A percentile compares a stretch with the other conserved stretches of the same genome.
Conservation (phyloP, 2,888 invertebrate genomes). For the Dryobotodes eremita region DNA sequence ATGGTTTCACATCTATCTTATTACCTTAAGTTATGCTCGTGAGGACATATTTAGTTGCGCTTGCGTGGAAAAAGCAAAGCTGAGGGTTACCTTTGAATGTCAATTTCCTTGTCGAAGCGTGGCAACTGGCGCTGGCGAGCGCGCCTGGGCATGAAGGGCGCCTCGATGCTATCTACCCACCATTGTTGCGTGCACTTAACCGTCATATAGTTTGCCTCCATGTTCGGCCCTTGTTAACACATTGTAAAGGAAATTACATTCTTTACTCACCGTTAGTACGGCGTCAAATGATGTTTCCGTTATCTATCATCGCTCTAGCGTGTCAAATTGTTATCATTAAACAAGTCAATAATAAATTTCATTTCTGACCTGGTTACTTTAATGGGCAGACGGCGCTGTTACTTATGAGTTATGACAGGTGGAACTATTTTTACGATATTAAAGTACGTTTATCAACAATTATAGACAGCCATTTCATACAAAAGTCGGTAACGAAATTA, state of each 20-base stretch:
- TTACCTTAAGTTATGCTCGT: constrained; percentile 29
- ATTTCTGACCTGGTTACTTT: constrained; percentile 66
- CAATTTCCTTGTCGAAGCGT: constrained; percentile 75
- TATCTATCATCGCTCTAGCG: constrained; percentile 86
- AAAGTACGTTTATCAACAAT: constrained; percentile 54
- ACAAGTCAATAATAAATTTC: constrained; percentile 79
- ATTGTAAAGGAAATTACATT: constrained; percentile 90
- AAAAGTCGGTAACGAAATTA: constrained; percentile 44
- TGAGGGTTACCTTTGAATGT: constrained; percentile 60
- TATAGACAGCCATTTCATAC: constrained; percentile 50
- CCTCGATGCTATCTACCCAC: constrained; percentile 86
- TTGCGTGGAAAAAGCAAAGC: constrained; percentile 41
- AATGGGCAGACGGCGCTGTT: constrained; percentile 61
- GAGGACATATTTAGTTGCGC: constrained; percentile 43
- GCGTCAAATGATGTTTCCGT: constrained; percentile 85
- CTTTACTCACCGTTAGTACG: constrained; percentile 84
- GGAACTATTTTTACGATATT: constrained; percentile 59
- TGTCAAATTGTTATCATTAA: constrained; percentile 86
- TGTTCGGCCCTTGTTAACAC: constrained; percentile 89
- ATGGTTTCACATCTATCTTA: constrained; percentile 19
- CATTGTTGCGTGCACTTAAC: constrained; percentile 90
- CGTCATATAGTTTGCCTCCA: constrained; percentile 83
- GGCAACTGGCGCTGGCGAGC: constrained; percentile 63
- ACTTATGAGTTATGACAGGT: constrained; percentile 61
- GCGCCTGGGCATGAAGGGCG: constrained; percentile 76